Base-by-base conservation (phyloP, 2,113 vertebrate genomes). In the Morone chrysops region DNA sequence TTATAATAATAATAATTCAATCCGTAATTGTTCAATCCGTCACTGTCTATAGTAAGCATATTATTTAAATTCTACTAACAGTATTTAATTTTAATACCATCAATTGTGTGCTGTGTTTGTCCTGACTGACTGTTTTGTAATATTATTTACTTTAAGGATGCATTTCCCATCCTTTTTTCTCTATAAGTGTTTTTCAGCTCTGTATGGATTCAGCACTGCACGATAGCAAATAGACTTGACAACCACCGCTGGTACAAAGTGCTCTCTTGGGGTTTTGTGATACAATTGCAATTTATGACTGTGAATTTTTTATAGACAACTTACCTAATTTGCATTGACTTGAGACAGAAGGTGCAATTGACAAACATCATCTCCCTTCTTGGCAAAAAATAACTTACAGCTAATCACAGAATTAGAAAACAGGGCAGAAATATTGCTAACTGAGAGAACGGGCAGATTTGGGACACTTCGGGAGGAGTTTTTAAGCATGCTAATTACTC, bases 401-500 rank as follows among this genome's bases (percentile, higher is more conserved):
- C 74, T 85, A 84, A 90, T 75, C 36, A 61, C 57, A 78, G 47
- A 77, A 48, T 79, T 53, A 70, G 70, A 80, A 87, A 82, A 65
- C 76, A 16, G 45, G 40, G 20, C 47, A 75, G 69, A 72, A 69
- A 82, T 57, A 62, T 54, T 66, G 51, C 62, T 47, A 77, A 87
- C 74, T 6, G 40, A 48, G 47, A 67, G 65, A 77, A 70, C 6
- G 20, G 38, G 48, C 61, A 50, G 70, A 68, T 75, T 73, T 47
- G 56, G 61, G 57, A 63, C 41, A 68, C 16, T 59, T 70, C 67
- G 61, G 75, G 75, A 68, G 66, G 70, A 82, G 80, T 50, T 61
- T 81, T 77, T 81, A 86, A 69, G 67, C 61, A 18, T 71, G 59
- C 54, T 62, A n/a, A 84, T 87, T 89, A 79, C 88, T 90, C 81